Conservation (phyloP, 2,797 vertebrate genomes). For the Rallus crepitans region DNA sequence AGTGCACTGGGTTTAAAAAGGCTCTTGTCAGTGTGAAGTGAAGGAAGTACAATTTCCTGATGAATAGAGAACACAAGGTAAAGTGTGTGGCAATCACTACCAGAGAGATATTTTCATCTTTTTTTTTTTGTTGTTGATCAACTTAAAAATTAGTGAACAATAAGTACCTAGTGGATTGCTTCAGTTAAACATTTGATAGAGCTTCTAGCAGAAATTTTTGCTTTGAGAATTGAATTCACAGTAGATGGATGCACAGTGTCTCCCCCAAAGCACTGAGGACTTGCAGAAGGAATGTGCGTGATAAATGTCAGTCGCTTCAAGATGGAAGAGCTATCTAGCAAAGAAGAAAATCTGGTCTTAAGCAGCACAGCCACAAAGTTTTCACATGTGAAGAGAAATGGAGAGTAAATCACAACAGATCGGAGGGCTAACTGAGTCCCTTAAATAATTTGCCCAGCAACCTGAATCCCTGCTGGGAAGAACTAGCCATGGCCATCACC, state of each 20-base stretch:
- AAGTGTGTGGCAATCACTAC: constrained; percentile 57
- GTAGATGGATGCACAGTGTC: not conserved
- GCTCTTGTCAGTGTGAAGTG: constrained; percentile 62
- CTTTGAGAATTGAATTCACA: not conserved
- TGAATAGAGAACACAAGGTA: constrained; percentile 30
- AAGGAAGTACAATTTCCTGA: constrained; percentile 74
- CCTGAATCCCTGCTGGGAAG: not conserved
- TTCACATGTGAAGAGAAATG: not conserved
- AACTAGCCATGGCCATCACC: not conserved
- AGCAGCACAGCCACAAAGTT: not conserved
- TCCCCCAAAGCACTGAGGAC: not conserved
- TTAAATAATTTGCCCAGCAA: not conserved
- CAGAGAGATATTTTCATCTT: constrained; percentile 5
- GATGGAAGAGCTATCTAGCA: not conserved
- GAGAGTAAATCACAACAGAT: not conserved
- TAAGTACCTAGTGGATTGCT: not conserved
- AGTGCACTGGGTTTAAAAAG: constrained; percentile 52
- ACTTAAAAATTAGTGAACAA: constrained; percentile 63
- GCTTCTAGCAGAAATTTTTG: not conserved
- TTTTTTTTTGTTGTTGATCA: constrained; percentile 35
- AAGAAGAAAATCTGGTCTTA: not conserved
- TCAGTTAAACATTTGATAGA: constrained; percentile 41
- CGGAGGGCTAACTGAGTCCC: not conserved
- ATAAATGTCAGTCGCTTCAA: not conserved
- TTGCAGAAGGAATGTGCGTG: not conserved